A percentile compares a stretch with the other conserved stretches of the same genome.
phyloP scores from a whole-genome alignment of 2,113 vertebrate genomes.

The Zosterops japonicus region DNA sequence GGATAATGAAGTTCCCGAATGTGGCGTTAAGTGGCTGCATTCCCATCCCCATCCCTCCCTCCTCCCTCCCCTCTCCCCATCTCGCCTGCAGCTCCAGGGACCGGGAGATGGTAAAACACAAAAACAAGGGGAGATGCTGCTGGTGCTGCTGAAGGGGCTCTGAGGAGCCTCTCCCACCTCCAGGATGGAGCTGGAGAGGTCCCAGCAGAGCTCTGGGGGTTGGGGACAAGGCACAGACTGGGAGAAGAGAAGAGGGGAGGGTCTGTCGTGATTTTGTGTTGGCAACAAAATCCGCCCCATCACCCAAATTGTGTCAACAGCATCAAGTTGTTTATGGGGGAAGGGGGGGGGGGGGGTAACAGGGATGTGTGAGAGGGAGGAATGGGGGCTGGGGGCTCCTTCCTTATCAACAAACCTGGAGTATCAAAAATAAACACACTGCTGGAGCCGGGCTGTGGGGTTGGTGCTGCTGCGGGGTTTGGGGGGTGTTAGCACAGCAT shows the following conservation, averaged over 20 bases:
- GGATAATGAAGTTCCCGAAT: slow-evolving; percentile 37
- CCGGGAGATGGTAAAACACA: neutral
- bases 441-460: neutral
- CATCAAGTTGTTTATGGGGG: slow-evolving; percentile 30
- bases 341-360: neutral
- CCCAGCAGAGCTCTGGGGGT: neutral
- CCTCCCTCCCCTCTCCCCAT: neutral
- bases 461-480: neutral
- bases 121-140: neutral
- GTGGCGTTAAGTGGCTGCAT: neutral
- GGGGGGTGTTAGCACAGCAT: neutral
- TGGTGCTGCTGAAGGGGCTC: neutral
- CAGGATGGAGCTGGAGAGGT: neutral
- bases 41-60: neutral
- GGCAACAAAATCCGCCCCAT: neutral
- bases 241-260: neutral
- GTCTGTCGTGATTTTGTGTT: neutral
- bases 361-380: neutral
- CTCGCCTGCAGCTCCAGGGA: neutral
- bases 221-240: neutral
- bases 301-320: neutral
- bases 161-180: neutral
- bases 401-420: neutral
- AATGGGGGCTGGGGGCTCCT: neutral
- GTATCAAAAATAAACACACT: neutral